These are phyloP conservation scores for Microcebus jonahi DNA, from an alignment of 2,113 vertebrate genomes.

Conservation along the genomic window DNA sequence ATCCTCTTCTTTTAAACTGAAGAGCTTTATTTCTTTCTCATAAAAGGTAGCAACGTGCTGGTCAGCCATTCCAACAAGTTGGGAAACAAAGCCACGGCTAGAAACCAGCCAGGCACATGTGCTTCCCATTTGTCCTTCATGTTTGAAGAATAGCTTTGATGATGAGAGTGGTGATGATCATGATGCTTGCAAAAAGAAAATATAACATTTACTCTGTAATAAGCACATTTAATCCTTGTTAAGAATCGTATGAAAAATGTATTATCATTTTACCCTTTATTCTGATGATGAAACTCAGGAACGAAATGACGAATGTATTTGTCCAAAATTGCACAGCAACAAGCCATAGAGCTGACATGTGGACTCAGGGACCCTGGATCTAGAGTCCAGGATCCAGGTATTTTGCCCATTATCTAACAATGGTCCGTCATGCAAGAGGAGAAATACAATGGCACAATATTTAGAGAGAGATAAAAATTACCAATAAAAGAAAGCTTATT, in stretches of 20 bases:
- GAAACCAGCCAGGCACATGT: too few species aligned
- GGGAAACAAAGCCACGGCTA: too few species aligned
- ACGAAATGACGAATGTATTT: background rate
- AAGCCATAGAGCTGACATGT: too few species aligned
- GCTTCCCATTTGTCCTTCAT: background rate
- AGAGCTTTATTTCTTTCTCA: background rate
- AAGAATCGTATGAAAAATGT: background rate
- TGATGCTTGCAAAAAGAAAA: background rate
- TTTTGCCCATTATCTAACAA: background rate
- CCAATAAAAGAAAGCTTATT: background rate
- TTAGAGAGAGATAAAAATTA: background rate
- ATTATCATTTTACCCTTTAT: background rate
- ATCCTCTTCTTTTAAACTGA: background rate
- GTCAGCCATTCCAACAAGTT: too few species aligned
- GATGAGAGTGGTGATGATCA: background rate
- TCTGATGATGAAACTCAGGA: background rate
- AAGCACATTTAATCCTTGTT: background rate
- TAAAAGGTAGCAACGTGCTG: too few species aligned
- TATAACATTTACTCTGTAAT: background rate
- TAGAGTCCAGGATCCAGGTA: background rate
- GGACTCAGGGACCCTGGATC: too few species aligned
- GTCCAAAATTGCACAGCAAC: background rate
- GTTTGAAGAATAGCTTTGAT: background rate
- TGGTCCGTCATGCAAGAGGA: background rate
- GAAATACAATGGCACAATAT: background rate